Percentiles rank a stretch among this genome's conserved stretches.
Conservation (phyloP, 2,888 invertebrate species). For the Tortrix viridana region DNA sequence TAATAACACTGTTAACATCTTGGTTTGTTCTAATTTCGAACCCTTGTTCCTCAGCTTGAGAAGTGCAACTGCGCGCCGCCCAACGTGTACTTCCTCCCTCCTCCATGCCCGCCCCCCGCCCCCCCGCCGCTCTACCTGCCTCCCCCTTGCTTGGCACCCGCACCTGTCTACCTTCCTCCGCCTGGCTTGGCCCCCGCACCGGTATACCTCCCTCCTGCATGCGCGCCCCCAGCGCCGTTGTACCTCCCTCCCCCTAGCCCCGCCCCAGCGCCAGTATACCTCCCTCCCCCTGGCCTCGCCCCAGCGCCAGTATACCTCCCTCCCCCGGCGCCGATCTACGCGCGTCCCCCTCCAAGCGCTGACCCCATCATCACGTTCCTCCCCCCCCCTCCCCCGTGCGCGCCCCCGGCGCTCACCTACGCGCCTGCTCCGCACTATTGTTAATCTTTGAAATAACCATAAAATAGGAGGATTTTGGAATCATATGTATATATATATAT, state of each 20-base stretch:
- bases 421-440: conserved; percentile 15
- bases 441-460: no score
- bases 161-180: conserved; percentile 42
- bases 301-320: no score
- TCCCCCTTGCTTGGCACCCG: conserved; percentile 36
- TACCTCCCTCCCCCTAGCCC: conserved; percentile 1
- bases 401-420: conserved; percentile 5
- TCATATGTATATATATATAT: no score
- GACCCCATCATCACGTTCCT: no score
- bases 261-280: background rate
- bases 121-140: conserved; percentile 44
- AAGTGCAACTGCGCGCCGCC: conserved; percentile 40
- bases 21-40: background rate
- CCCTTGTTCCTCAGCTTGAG: conserved; percentile 40
- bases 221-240: background rate
- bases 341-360: no score
- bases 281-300: no score
- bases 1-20: no score
- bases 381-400: no score
- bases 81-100: conserved; percentile 42
- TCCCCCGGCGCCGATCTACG: conserved; percentile 12
- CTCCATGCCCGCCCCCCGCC: conserved; percentile 37
- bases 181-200: conserved; percentile 2
- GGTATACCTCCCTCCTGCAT: background rate
- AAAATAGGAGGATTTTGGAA: no score